These are phyloP conservation scores for Hyposoter didymator DNA, from an alignment of 2,888 invertebrate species.

Conservation along the genomic window DNA sequence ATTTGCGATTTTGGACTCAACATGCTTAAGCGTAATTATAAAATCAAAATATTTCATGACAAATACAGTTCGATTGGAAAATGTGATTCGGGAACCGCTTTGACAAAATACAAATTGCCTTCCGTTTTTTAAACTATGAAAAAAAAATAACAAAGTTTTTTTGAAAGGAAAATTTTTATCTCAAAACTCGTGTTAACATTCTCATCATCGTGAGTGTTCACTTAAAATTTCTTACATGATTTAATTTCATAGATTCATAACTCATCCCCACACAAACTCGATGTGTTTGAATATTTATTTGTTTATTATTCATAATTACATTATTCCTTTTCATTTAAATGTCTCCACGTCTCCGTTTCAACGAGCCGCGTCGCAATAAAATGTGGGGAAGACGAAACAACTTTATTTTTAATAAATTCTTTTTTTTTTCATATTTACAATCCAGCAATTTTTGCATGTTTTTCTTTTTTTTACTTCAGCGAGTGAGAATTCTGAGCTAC, in stretches of 20 bases:
- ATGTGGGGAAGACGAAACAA: conserved; percentile 62
- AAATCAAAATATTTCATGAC: background rate
- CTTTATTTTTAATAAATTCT: conserved; percentile 63
- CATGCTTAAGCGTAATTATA: background rate
- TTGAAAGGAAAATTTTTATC: conserved; percentile 51
- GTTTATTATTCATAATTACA: background rate
- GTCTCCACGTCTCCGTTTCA: conserved; percentile 13
- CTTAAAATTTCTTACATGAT: conserved; percentile 67
- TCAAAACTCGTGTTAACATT: conserved; percentile 67
- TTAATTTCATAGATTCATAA: conserved; percentile 72
- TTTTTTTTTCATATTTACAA: conserved; percentile 59
- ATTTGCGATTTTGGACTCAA: no score
- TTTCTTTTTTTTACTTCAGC: conserved; percentile 7
- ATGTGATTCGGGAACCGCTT: background rate
- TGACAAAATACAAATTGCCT: background rate
- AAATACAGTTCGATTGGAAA: background rate
- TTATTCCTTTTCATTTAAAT: background rate
- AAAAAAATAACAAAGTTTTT: background rate
- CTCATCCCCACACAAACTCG: conserved; percentile 69
- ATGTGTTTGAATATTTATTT: conserved; percentile 22
- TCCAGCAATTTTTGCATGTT: conserved; percentile 22
- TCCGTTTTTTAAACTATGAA: background rate
- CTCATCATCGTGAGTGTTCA: conserved; percentile 73
- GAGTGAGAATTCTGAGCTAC: conserved; percentile 9
- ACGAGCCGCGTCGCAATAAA: conserved; percentile 24